These are phyloP conservation scores for Gila robusta DNA, from an alignment of 2,797 vertebrate species.

Conservation along the genomic window DNA sequence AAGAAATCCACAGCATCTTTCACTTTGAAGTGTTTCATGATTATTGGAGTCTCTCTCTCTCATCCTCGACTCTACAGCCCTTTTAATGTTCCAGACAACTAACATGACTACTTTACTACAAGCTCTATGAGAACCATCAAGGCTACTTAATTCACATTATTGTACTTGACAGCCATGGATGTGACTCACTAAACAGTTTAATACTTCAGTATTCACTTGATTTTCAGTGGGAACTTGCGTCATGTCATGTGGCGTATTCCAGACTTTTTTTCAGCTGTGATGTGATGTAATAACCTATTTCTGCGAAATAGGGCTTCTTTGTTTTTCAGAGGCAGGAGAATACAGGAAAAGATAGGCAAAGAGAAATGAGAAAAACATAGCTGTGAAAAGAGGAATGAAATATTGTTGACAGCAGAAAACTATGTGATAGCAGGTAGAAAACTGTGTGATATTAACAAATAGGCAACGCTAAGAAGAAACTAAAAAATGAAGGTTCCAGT, in stretches of 20 bases:
- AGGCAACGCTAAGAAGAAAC: not conserved
- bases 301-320: not conserved
- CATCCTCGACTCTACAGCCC: not conserved
- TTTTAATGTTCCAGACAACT: constrained; percentile 37
- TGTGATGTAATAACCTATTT: constrained; percentile 8
- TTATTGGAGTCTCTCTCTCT: constrained; percentile 41
- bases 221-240: constrained; percentile 10
- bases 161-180: not conserved
- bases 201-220: not conserved
- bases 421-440: not conserved
- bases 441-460: not conserved
- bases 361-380: not conserved
- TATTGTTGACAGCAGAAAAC: not conserved
- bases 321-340: not conserved
- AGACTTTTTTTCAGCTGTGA: not conserved
- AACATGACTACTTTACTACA: constrained; percentile 27
- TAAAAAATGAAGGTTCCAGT: not conserved
- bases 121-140: constrained; percentile 25
- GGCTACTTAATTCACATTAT: constrained; percentile 10
- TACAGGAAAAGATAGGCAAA: not conserved
- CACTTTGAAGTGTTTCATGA: not conserved
- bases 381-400: not conserved
- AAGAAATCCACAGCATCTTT: not conserved
- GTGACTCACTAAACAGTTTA: constrained; percentile 17
- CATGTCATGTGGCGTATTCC: not conserved